Percentiles rank a stretch among this genome's conserved stretches.
Evolutionary conservation across 2,113 vertebrate species (phyloP).

Genomic region (Semnornis frantzii): DNA sequence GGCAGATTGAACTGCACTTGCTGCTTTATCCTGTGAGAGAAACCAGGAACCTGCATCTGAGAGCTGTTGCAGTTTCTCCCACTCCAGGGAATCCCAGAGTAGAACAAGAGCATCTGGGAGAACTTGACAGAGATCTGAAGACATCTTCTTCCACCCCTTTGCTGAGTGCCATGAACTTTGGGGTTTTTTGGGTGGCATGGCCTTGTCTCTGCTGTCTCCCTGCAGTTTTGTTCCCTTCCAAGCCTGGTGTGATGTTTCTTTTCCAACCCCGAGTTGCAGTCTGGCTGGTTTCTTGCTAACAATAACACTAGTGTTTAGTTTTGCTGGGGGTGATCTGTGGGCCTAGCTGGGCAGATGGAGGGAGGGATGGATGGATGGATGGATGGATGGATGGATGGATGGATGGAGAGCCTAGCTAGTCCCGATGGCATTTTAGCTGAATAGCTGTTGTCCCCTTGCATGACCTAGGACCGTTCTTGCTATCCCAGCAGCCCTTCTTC

Average conservation of each 20-base stretch:
- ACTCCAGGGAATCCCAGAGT: background rate
- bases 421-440: background rate
- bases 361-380: no score
- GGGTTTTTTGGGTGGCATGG: background rate
- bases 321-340: background rate
- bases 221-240: background rate
- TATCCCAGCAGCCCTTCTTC: background rate
- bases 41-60: background rate
- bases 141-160: background rate
- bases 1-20: background rate
- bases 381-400: no score
- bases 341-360: background rate
- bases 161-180: background rate
- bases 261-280: background rate
- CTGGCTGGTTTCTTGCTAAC: background rate
- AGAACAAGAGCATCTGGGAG: background rate
- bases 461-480: background rate
- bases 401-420: background rate
- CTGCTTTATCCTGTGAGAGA: background rate
- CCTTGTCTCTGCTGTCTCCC: accelerated
- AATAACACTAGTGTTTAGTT: background rate
- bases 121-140: background rate
- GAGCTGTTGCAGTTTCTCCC: background rate
- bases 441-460: background rate
- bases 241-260: background rate